A percentile compares a stretch with the other conserved stretches of the same genome.
phyloP scores from a whole-genome alignment of 2,888 invertebrate genomes.

The Coelopa pilipes region DNA sequence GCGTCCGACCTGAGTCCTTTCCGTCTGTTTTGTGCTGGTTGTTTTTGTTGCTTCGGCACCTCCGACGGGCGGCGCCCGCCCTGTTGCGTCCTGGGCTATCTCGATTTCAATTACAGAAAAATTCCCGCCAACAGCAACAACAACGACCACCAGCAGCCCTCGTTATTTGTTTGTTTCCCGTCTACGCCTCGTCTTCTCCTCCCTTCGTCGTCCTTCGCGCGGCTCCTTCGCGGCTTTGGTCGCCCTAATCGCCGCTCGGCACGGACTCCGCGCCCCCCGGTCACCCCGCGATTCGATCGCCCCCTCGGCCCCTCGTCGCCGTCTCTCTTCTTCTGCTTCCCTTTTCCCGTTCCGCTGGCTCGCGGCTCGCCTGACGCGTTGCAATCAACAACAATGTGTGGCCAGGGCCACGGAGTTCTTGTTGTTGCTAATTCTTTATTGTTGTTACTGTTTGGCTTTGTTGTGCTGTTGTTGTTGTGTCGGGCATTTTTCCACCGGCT shows the following conservation, averaged over 20 bases:
- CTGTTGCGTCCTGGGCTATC: too few species aligned
- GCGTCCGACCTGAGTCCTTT: too few species aligned
- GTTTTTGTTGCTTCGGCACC: too few species aligned
- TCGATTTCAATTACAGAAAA: too few species aligned
- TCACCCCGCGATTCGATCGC: not conserved
- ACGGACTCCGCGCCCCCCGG: not conserved
- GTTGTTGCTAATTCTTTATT: not conserved
- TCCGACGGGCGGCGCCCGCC: too few species aligned
- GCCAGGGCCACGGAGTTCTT: not conserved
- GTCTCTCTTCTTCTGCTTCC: not conserved
- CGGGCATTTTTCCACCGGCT: not conserved
- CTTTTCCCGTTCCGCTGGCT: not conserved
- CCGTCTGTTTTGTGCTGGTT: too few species aligned
- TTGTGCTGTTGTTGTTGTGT: not conserved
- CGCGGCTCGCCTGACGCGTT: not conserved
- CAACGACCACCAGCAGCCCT: too few species aligned
- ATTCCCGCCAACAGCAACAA: too few species aligned
- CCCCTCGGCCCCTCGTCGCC: not conserved
- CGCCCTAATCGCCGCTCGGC: conserved; percentile 1
- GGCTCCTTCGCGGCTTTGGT: too few species aligned
- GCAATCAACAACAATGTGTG: conserved; percentile 1
- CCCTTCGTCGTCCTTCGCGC: too few species aligned
- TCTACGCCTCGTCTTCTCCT: too few species aligned
- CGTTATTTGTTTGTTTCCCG: too few species aligned
- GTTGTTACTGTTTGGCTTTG: not conserved